Percentiles rank a stretch among this genome's conserved stretches.
These are phyloP conservation scores for Calidris pugnax DNA, from an alignment of 2,113 vertebrate genomes.

Conservation along the genomic window DNA sequence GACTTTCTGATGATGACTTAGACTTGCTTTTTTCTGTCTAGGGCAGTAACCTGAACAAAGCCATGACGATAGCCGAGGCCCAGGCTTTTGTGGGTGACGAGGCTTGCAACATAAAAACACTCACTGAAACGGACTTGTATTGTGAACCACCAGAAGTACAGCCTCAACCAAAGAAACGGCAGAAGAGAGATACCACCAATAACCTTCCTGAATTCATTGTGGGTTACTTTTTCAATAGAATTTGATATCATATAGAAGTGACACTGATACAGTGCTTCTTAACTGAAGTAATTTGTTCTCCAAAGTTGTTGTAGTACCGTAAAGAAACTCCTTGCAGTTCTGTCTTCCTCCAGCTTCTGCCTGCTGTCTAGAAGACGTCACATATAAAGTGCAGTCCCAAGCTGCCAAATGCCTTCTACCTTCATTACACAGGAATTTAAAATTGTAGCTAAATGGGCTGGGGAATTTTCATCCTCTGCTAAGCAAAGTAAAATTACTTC, in stretches of 20 bases:
- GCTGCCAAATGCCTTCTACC: not conserved
- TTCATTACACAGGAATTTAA: not conserved
- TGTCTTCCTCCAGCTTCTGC: not conserved
- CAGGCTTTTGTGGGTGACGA: slow-evolving; percentile 89
- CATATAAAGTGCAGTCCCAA: rapidly evolving
- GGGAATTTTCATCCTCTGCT: not conserved
- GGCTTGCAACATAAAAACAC: slow-evolving; percentile 84
- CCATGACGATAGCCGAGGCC: slow-evolving; percentile 89
- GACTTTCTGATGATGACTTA: not conserved
- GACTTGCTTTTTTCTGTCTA: slow-evolving; percentile 63
- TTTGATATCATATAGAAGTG: not conserved
- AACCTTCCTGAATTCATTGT: slow-evolving; percentile 90
- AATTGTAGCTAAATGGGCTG: not conserved
- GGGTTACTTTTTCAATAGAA: slow-evolving; percentile 53
- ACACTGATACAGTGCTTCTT: not conserved
- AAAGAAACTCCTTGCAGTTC: not conserved
- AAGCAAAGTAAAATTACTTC: slow-evolving; percentile 1
- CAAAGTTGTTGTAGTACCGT: not conserved
- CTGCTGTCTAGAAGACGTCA: not conserved
- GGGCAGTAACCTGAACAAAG: slow-evolving; percentile 90
- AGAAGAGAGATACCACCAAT: slow-evolving; percentile 86
- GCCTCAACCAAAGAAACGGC: slow-evolving; percentile 81
- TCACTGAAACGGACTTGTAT: slow-evolving; percentile 89
- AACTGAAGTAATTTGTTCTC: not conserved
- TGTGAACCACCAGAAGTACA: slow-evolving; percentile 86